Base-by-base conservation (phyloP, 2,797 vertebrate genomes). In the Phrynocephalus guinanensis region DNA sequence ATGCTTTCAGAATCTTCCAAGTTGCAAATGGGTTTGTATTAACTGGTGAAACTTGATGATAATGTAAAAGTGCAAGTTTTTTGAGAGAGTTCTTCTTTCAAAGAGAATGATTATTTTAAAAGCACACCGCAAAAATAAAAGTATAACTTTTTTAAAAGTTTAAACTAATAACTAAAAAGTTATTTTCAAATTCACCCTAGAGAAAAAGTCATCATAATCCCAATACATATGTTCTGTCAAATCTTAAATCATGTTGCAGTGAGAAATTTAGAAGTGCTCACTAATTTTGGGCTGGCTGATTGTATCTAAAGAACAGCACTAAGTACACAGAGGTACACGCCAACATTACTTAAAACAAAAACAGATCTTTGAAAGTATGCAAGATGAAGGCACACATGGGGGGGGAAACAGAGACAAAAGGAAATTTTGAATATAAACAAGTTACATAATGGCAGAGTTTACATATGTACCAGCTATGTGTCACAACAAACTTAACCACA, bases 11-110 rank as follows among this genome's bases (percentile, higher is more conserved):
- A 80, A 81, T 33, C 22, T 63, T 28, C 5, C 20, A 26, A 68
- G 71, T 81, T 88, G 50, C 72, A 87, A 84, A 87, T 84, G 50
- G 77, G 20, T 87, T 87, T 87, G 26, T 84, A 77, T 87, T 84
- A 81, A 50, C 16, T n/a, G 72, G 60, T 63, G 63, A 81, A 84
- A 87, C 22, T 63, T 76, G 26, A 85, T 70, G 48, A 81, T 38
- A 48, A 80, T 76, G 9, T 88, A 78, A 82, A 44, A 81, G 30
- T 81, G 71, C 44, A 30, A 85, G 44, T 80, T 82, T 38, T 82
- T 83, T 56, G 7, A 82, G 50, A 56, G n/a, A 28, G 26, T 38
- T 22, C 44, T 60, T 72, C 15, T 3, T 30, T 13, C 18, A 8
- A 38, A 30, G 50, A 44, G 11, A 68, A 89, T 16, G 50, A 90